Evolutionary conservation across 2,888 invertebrate genomes (phyloP).

Genomic region (Diadromus collaris): DNA sequence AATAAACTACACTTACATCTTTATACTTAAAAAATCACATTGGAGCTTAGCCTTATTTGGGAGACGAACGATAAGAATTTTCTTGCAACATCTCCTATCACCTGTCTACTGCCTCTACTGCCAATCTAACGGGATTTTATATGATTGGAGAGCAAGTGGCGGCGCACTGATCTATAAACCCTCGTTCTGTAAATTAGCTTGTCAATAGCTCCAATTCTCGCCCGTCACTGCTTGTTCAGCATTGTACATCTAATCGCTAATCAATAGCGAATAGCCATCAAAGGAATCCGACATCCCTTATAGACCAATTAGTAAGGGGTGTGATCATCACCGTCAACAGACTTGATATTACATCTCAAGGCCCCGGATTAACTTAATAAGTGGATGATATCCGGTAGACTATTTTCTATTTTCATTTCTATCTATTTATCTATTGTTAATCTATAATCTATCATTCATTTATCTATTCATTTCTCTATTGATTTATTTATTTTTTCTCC

Average conservation of each 20-base stretch:
- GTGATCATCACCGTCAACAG: neutral
- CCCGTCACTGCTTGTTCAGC: constrained; percentile 5
- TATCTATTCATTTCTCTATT: neutral
- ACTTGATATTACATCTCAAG: neutral
- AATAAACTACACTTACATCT: no score
- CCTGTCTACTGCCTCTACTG: no score
- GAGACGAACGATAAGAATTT: no score
- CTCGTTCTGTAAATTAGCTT: constrained; percentile 49
- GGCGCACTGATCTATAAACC: constrained; percentile 23
- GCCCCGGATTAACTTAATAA: neutral
- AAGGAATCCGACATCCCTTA: neutral
- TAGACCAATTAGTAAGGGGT: neutral
- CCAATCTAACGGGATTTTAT: constrained; percentile 51
- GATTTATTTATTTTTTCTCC: neutral
- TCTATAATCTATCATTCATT: no score
- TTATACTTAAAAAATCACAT: no score
- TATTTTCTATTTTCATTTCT: no score
- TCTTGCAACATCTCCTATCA: no score
- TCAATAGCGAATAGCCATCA: constrained; percentile 16
- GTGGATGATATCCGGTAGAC: no score
- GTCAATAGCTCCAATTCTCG: constrained; percentile 46
- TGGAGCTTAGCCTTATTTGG: no score
- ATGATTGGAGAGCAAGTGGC: constrained; percentile 44
- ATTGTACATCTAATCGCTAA: constrained; percentile 1
- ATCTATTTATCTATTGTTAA: no score